These are phyloP conservation scores for Caenorhabditis sp. DNA, from an alignment of 2,888 invertebrate genomes.

Conservation along the genomic window DNA sequence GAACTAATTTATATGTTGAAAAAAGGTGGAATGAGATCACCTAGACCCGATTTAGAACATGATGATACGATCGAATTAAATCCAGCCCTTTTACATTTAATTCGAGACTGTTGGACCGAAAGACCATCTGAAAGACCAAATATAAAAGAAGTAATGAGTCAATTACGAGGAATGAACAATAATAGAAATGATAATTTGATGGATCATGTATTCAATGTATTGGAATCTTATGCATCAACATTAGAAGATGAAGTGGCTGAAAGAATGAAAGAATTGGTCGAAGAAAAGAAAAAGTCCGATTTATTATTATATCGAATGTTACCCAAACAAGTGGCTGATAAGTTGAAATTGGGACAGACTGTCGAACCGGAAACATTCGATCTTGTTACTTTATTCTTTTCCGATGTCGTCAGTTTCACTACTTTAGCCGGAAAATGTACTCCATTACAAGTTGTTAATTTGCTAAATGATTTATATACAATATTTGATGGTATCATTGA, in stretches of 20 bases:
- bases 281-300: slow-evolving; percentile 65
- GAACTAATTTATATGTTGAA: slow-evolving; percentile 65
- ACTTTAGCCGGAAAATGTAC: slow-evolving; percentile 61
- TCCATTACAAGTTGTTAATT: slow-evolving; percentile 63
- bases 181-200: slow-evolving; percentile 55
- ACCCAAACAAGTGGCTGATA: slow-evolving; percentile 53
- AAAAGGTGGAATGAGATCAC: slow-evolving; percentile 55
- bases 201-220: slow-evolving; percentile 68
- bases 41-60: slow-evolving; percentile 49
- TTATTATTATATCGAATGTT: slow-evolving; percentile 61
- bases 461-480: slow-evolving; percentile 67
- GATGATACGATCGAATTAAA: slow-evolving; percentile 43
- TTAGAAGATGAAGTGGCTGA: slow-evolving; percentile 60
- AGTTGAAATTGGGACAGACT: slow-evolving; percentile 62
- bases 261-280: slow-evolving; percentile 60
- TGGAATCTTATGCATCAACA: slow-evolving; percentile 59
- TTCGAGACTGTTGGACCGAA: slow-evolving; percentile 39
- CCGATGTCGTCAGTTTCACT: slow-evolving; percentile 68
- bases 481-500: slow-evolving; percentile 64
- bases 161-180: slow-evolving; percentile 54
- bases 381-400: slow-evolving; percentile 66
- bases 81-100: slow-evolving; percentile 38
- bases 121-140: slow-evolving; percentile 35
- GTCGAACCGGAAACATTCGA: slow-evolving; percentile 67
- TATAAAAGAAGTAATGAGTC: slow-evolving; percentile 25